Conservation (phyloP, 2,113 vertebrate species). For the Lagopus muta region DNA sequence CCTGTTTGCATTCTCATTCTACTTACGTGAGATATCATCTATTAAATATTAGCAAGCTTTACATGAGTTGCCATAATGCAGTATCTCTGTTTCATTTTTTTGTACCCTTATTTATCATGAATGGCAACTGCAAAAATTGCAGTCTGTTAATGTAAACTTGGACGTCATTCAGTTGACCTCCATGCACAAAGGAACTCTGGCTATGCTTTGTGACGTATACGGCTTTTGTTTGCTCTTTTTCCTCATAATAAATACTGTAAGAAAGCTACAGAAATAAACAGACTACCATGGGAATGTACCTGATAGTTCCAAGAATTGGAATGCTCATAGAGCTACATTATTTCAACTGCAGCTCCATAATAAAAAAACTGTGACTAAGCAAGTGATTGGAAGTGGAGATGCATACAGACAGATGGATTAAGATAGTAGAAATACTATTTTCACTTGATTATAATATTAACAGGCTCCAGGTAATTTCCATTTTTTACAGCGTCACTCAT, state of each 20-base stretch:
- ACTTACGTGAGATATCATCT: neutral
- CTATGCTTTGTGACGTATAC: neutral
- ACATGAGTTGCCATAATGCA: neutral
- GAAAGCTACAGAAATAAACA: slow-evolving; percentile 2
- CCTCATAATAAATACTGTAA: neutral
- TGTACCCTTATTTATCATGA: neutral
- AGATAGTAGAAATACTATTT: slow-evolving; percentile 55
- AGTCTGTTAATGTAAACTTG: neutral
- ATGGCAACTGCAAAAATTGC: neutral
- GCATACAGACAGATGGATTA: slow-evolving; percentile 64
- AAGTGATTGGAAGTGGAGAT: slow-evolving; percentile 56
- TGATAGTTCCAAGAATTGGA: neutral
- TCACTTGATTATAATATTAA: slow-evolving; percentile 71
- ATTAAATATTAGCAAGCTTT: neutral
- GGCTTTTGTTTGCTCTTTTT: slow-evolving; percentile 20
- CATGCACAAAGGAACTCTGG: neutral
- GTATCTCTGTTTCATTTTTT: neutral
- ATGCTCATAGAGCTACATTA: neutral
- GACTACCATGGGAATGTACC: neutral
- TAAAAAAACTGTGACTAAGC: slow-evolving; percentile 55
- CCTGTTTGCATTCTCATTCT: neutral
- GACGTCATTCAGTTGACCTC: neutral
- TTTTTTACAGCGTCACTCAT: slow-evolving; percentile 60
- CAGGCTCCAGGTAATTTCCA: slow-evolving; percentile 68
- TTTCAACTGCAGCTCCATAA: slow-evolving; percentile 28